Conservation (phyloP, 2,888 invertebrate species). For the Sesia bembeciformis region DNA sequence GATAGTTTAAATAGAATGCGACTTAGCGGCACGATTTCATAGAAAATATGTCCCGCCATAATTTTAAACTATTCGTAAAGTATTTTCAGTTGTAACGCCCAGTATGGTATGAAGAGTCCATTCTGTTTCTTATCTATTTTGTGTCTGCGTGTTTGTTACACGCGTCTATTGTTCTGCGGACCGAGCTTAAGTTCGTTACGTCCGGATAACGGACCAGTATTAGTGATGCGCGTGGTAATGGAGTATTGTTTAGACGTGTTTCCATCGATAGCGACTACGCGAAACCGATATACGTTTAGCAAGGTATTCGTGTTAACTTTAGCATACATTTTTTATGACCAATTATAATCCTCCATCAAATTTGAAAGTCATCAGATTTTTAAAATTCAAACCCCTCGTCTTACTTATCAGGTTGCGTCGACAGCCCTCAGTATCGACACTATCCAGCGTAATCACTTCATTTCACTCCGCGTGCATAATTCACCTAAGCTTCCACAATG, state of each 20-base stretch:
- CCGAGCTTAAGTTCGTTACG: conserved; percentile 46
- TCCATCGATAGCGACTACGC: too few relatives aligned
- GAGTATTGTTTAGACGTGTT: too few relatives aligned
- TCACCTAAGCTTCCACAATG: conserved; percentile 44
- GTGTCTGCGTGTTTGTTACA: conserved; percentile 28
- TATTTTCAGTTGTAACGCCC: too few relatives aligned
- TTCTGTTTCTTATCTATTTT: not conserved
- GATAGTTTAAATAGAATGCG: too few relatives aligned
- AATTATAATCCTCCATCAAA: too few relatives aligned
- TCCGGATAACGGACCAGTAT: conserved; percentile 43
- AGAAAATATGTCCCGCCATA: too few relatives aligned
- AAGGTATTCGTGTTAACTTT: too few relatives aligned
- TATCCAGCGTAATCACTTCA: conserved; percentile 46
- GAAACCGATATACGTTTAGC: too few relatives aligned
- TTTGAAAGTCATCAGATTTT: not conserved
- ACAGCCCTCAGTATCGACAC: conserved; percentile 24
- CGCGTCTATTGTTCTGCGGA: conserved; percentile 30
- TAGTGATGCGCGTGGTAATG: too few relatives aligned
- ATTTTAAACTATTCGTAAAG: too few relatives aligned
- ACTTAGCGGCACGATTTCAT: too few relatives aligned
- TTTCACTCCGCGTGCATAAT: conserved; percentile 48
- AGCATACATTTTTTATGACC: too few relatives aligned
- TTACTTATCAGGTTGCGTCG: conserved; percentile 3
- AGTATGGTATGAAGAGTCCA: not conserved
- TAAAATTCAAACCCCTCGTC: not conserved